phyloP scores from a whole-genome alignment of 2,888 invertebrate genomes.

The Hecatera dysodea region DNA sequence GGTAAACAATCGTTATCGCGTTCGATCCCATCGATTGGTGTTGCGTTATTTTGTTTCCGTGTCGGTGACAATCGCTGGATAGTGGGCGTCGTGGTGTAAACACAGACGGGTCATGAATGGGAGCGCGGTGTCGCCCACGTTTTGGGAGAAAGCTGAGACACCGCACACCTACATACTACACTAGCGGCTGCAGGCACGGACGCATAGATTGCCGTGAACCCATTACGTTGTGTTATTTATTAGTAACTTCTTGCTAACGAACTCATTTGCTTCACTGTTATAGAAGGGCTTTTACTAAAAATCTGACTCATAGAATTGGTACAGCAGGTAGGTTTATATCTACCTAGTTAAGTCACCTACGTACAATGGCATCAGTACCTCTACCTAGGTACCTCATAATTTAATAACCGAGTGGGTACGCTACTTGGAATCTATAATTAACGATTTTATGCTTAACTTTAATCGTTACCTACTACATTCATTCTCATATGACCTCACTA shows the following conservation, averaged over 20 bases:
- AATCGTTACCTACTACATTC: neutral
- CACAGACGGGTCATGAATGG: conserved; percentile 80
- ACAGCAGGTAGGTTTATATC: neutral
- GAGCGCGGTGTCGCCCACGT: conserved; percentile 84
- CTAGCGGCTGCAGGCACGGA: conserved; percentile 44
- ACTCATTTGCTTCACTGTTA: conserved; percentile 36
- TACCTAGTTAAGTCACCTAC: conserved; percentile 2
- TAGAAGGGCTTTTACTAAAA: conserved; percentile 21
- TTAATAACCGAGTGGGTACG: conserved; percentile 9
- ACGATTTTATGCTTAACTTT: conserved; percentile 13
- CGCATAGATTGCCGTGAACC: conserved; percentile 52
- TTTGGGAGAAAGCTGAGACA: conserved; percentile 82
- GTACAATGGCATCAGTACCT: neutral
- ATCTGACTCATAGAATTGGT: conserved; percentile 42
- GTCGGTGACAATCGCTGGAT: conserved; percentile 66
- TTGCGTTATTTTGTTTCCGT: conserved; percentile 77
- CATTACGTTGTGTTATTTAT: conserved; percentile 56
- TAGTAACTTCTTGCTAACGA: conserved; percentile 44
- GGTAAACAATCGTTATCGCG: conserved; percentile 87
- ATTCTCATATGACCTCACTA: conserved; percentile 10
- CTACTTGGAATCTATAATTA: conserved; percentile 21
- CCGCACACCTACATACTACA: conserved; percentile 66
- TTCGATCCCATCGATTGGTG: conserved; percentile 80
- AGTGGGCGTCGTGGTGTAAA: conserved; percentile 72
- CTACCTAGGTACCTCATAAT: neutral